Percentiles rank a stretch among this genome's conserved stretches.
Evolutionary conservation across 1,140 invertebrate genomes (phyloP).

Genomic region (Drosophila aff.): DNA sequence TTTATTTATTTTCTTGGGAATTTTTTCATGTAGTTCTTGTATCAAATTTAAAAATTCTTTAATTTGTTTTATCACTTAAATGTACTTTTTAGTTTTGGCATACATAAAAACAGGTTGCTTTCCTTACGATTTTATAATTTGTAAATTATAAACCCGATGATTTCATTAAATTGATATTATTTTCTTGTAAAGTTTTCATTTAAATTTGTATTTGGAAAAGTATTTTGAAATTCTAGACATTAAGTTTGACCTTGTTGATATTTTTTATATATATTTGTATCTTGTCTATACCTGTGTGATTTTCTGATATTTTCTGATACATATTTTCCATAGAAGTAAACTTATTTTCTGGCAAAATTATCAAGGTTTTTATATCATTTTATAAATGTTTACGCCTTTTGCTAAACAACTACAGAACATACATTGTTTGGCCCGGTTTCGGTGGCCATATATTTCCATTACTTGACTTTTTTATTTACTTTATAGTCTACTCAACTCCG

Average conservation of each 20-base stretch:
- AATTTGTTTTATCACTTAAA: not conserved
- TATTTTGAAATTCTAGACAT: not conserved
- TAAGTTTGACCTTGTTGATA: not conserved
- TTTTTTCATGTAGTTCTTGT: constrained; percentile 2
- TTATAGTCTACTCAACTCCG: not conserved
- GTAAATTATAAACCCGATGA: not conserved
- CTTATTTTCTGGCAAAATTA: not conserved
- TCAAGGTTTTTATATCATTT: not conserved
- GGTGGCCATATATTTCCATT: constrained; percentile 2
- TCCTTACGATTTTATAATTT: not conserved
- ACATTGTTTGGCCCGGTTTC: not conserved
- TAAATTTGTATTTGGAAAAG: not conserved
- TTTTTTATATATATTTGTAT: not conserved
- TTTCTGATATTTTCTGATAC: no score
- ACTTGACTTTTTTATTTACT: constrained; percentile 17
- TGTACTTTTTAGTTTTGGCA: not conserved
- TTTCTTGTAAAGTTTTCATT: not conserved
- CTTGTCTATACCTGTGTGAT: not conserved
- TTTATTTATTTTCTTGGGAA: constrained; percentile 29
- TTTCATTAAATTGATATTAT: no score
- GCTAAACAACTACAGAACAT: not conserved
- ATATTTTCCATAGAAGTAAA: not conserved
- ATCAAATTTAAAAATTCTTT: not conserved
- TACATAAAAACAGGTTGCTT: not conserved
- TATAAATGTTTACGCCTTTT: not conserved